phyloP scores from a whole-genome alignment of 1,140 invertebrate genomes.

The Drosophila mojavensis region DNA sequence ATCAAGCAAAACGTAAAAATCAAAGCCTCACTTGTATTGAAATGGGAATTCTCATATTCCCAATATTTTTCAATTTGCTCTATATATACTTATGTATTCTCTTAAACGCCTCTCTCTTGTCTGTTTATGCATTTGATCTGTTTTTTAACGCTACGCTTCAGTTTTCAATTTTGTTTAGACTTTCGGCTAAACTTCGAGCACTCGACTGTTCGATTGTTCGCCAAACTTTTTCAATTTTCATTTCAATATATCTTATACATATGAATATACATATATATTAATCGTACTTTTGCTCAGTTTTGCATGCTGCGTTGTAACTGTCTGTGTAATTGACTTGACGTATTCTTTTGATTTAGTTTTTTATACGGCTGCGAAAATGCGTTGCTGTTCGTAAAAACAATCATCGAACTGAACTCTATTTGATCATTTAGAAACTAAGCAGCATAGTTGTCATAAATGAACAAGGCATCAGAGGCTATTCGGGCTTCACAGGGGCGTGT shows the following conservation, averaged over 20 bases:
- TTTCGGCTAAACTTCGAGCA: conserved; percentile 17
- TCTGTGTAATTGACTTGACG: conserved; percentile 48
- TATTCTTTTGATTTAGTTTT: conserved; percentile 48
- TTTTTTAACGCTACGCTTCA: conserved; percentile 23
- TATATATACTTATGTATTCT: conserved; percentile 20
- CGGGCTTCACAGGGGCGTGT: conserved; percentile 12
- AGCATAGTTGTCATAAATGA: not conserved
- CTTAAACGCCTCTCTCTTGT: conserved; percentile 17
- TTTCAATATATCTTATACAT: conserved; percentile 38
- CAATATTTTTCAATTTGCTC: conserved; percentile 26
- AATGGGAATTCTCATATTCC: conserved; percentile 17
- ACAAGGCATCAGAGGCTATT: not conserved
- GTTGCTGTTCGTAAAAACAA: conserved; percentile 25
- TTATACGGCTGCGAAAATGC: conserved; percentile 35
- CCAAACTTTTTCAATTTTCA: conserved; percentile 56
- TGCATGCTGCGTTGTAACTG: conserved; percentile 59
- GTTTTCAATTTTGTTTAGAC: conserved; percentile 33
- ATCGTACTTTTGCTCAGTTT: conserved; percentile 70
- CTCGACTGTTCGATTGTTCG: conserved; percentile 10
- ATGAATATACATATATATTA: conserved; percentile 28
- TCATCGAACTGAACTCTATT: conserved; percentile 7
- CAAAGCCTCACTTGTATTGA: conserved; percentile 27
- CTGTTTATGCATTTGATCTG: conserved; percentile 29
- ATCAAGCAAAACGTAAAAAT: conserved; percentile 84
- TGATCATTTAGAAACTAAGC: conserved; percentile 14